Evolutionary conservation across 1,140 invertebrate genomes (phyloP), one percentile per base, ranked within the genome.

Genomic region (Drosophila nasuta): DNA sequence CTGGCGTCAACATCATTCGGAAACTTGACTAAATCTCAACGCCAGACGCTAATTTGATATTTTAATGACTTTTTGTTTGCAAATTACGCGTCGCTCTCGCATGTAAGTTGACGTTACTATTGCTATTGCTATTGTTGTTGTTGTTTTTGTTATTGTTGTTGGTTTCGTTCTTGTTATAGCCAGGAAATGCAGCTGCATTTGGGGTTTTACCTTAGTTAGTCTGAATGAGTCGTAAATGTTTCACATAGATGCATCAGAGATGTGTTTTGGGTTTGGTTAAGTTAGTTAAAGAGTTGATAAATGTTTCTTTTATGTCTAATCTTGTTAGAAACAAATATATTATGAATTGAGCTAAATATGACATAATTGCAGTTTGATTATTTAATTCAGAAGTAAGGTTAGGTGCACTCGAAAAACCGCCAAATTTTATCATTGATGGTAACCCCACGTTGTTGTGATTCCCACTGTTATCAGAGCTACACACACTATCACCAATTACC

Each of bases 11-110:
- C 63, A 82, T 74, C 65, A 60, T 69, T 75, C 46, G 59, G 82
- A 88, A 80, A 79, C 74, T 69, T 71, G 62, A 71, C 80, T 83
- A 83, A 88, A 88, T 75, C 80, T 62, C 51, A 54, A 72, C 68
- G 75, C 85, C 85, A 88, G 81, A 89, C 81, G 86, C 71, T 88
- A 88, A 85, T 88, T 88, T 89, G 81, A 88, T 83, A 88, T 88
- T 88, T 88, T 88, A 89, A 88, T 89, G 81, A 77, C 80, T 83
- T 88, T 85, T 88, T 77, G 83, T 87, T 88, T 87, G 83, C 82
- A 86, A 86, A 87, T 87, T 82, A 82, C 82, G 68, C 66, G 57
- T 56, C 49, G 41, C 17, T 56, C 46, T 51, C 43, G 48, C 62
- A 38, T 41, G 57, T 65, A 57, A 65, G 48, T 59, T 60, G 8